Conservation (phyloP, 2,888 invertebrate species). For the Dolichopus griseipennis region DNA sequence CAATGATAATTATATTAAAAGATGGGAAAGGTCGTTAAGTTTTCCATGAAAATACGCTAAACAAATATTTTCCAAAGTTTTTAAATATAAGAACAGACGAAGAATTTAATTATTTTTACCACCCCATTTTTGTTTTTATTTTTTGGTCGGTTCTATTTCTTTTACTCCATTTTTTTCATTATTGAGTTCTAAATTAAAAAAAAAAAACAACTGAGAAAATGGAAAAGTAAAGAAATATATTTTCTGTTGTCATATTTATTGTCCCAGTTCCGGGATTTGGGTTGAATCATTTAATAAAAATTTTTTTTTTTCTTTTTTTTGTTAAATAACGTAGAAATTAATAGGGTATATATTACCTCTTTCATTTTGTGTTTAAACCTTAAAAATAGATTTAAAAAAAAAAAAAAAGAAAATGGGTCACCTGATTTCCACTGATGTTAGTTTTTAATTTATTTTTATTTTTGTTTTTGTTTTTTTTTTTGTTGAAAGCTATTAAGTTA, state of each 20-base stretch:
- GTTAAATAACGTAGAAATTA: neutral
- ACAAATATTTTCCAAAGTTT: too few relatives aligned
- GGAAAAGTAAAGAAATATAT: neutral
- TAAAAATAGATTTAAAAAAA: neutral
- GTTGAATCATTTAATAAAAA: too few relatives aligned
- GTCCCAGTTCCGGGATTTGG: neutral
- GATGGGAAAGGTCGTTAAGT: too few relatives aligned
- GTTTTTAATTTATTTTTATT: neutral
- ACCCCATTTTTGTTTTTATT: too few relatives aligned
- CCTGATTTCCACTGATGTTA: neutral
- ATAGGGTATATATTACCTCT: neutral
- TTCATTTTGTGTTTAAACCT: neutral
- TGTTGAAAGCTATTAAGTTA: conserved; percentile 3
- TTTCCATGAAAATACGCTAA: too few relatives aligned
- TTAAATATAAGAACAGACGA: too few relatives aligned
- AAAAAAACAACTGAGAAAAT: too few relatives aligned
- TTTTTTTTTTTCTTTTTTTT: neutral
- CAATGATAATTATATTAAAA: too few relatives aligned
- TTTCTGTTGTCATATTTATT: conserved; percentile 7
- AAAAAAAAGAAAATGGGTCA: neutral
- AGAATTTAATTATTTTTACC: too few relatives aligned
- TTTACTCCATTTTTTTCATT: neutral
- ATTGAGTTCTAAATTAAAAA: conserved; percentile 1
- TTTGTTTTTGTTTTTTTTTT: neutral
- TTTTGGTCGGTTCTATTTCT: too few relatives aligned